phyloP scores from a whole-genome alignment of 2,113 vertebrate genomes.

The Gymnogyps californianus region DNA sequence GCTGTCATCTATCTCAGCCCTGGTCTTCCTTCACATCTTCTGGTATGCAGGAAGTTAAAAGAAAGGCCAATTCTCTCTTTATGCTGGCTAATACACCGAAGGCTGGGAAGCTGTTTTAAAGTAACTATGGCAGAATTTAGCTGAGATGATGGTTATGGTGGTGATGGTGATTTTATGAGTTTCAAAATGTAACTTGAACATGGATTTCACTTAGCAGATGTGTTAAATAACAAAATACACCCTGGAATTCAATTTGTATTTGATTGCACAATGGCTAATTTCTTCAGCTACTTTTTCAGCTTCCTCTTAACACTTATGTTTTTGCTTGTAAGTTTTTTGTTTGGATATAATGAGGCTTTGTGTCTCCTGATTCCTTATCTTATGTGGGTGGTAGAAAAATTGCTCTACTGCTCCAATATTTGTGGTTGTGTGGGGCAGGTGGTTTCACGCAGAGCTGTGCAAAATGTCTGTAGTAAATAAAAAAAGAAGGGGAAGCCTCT shows the following conservation, averaged over 20 bases:
- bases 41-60: not conserved
- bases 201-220: not conserved
- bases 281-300: constrained; percentile 38
- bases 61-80: not conserved
- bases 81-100: not conserved
- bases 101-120: not conserved
- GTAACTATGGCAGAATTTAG: not conserved
- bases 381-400: constrained; percentile 58
- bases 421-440: constrained; percentile 46
- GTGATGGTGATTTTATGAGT: not conserved
- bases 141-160: not conserved
- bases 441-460: constrained; percentile 31
- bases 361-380: constrained; percentile 52
- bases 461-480: constrained; percentile 16
- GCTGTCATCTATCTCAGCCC: not conserved
- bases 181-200: not conserved
- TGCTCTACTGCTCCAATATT: constrained; percentile 31
- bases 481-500: not conserved
- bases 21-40: not conserved
- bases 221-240: not conserved
- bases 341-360: constrained; percentile 44
- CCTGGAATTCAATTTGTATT: constrained; percentile 9
- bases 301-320: constrained; percentile 30
- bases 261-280: constrained; percentile 11
- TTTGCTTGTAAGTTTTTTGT: constrained; percentile 53